Evolutionary conservation across 2,888 invertebrate species (phyloP), one percentile per base, ranked within the genome.

Genomic region (Bellardia bayeri): DNA sequence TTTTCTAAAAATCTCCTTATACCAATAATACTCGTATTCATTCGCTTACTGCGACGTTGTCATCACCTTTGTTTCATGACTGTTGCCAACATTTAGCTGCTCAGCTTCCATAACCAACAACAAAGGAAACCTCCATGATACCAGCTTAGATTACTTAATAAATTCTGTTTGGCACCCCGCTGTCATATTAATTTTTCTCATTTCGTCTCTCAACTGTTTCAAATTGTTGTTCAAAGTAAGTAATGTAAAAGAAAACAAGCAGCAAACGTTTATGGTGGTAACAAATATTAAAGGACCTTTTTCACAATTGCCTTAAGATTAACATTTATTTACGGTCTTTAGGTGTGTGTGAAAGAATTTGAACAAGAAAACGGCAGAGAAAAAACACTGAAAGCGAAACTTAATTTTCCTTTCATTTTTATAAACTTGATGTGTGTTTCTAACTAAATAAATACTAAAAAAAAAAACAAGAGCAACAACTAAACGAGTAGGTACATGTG

Each of bases 141-240:
- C 42, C 63, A 81, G 75, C 56, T 69, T 81, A 71, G 75, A 71
- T 85, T 85, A 66, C 75, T 80, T 69, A 82, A 82, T 82, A 82
- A 85, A 87, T 82, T 79, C 64, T 63, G 40, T 85, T 85, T 85
- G 82, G 85, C 87, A 87, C 75, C 87, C 85, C 82, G 85, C 82
- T 87, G 87, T 85, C 87, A 85, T 87, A 87, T 87, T 82, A 82
- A 82, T 79, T 85, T 85, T 82, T 58, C 64, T 81, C 80, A 51
- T 75, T 83, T 75, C 71, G 56, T 45, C 45, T 33, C 58, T 56
- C 33, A 58, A 40, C 68, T 79, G 68, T 75, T 80, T 84, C 40
- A 76, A 78, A 68, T 16, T 71, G 68, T 23, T 42, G 58, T 74
- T 45, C 23, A 42, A 16, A 13, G 14, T n/a, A 49, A 23, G 37